Base-by-base conservation (phyloP, 2,797 vertebrate species). In the Sternotherus odoratus region DNA sequence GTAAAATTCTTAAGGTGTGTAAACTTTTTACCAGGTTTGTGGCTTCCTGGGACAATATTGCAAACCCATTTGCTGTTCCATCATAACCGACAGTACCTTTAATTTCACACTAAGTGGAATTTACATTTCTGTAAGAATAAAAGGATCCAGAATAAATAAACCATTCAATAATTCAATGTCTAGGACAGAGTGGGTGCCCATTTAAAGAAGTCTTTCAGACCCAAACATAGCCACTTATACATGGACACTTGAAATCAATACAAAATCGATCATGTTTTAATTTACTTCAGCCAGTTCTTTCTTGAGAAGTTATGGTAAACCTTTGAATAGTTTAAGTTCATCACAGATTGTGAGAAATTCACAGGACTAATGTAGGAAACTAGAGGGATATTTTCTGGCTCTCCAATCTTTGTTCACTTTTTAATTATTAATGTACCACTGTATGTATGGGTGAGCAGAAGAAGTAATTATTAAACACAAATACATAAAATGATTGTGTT, bases 1-100 rank as follows among this genome's bases (percentile, higher is more conserved):
- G 13, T 60, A 78, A 24, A 56, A 1, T 26, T 89, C 77, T 95
- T 92, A 97, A 91, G 91, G 95, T 95, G 95, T 82, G 93, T 19
- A 91, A 95, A 95, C 95, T 85, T 91, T 95, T 96, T 94, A 93
- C 87, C 3, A 85, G 94, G 69, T 60, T 39, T 82, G 87, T 85
- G 82, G 86, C 78, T 95, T 96, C 91, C 89, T 85, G 89, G 84
- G 92, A 88, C 87, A 94, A 91, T 88, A 78, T 50, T 92, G 63
- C 80, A 92, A 96, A 89, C 91, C 82, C 94, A 90, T 91, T 96
- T 94, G 90, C 91, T 91, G 89, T 90, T 30, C 56, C 85, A 79
- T 49, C 48, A 36, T 86, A 88, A 94, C 28, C 33, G 28, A 33
- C 77, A 93, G 77, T 86, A 77, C 83, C 93, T 95, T 94, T 93